A percentile compares a stretch with the other conserved stretches of the same genome.
phyloP scores from a whole-genome alignment of 2,113 vertebrate genomes.

The Erythrolamprus reginae region DNA sequence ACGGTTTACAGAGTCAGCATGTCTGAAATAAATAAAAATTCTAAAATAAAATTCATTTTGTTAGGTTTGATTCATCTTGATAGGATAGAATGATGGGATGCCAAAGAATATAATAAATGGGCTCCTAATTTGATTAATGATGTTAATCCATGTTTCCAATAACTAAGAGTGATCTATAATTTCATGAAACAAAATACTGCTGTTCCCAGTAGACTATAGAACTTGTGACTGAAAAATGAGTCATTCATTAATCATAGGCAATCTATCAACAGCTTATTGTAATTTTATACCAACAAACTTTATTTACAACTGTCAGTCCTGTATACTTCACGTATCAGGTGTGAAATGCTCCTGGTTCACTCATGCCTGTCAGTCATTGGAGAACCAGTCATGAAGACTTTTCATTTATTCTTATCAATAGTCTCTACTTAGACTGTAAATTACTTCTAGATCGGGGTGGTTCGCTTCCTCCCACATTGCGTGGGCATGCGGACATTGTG shows the following conservation, averaged over 20 bases:
- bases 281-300: conserved; percentile 34
- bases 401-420: neutral
- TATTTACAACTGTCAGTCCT: conserved; percentile 20
- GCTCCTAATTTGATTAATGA: neutral
- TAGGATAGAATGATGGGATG: neutral
- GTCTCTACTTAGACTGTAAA: neutral
- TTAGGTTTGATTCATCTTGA: neutral
- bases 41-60: conserved; percentile 1
- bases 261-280: conserved; percentile 40
- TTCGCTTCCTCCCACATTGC: too few relatives aligned
- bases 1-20: too few relatives aligned
- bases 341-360: too few relatives aligned
- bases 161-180: neutral
- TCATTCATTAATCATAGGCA: neutral
- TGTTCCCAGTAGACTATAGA: neutral
- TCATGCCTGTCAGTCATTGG: too few relatives aligned
- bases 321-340: conserved; percentile 12
- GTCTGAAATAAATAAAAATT: conserved; percentile 5
- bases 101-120: neutral
- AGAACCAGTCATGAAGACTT: too few relatives aligned
- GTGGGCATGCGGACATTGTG: too few relatives aligned
- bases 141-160: neutral
- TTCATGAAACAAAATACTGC: neutral
- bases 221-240: conserved; percentile 25
- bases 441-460: neutral